phyloP scores from a whole-genome alignment of 2,797 vertebrate species.

The Xyrichtys novacula region DNA sequence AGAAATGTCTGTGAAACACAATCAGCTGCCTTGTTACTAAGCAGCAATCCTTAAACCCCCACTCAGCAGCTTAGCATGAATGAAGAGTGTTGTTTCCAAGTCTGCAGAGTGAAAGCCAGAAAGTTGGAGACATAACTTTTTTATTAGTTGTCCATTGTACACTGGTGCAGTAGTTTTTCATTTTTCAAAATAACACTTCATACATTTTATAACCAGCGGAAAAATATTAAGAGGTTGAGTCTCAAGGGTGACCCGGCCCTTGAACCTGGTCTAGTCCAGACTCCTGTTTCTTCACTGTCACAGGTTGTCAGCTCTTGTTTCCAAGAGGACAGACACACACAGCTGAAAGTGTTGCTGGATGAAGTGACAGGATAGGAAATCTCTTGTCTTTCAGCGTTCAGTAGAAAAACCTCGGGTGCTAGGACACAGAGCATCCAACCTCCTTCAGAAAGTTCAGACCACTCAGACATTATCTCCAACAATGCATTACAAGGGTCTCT shows the following conservation, averaged over 20 bases:
- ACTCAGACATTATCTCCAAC: slow-evolving; percentile 53
- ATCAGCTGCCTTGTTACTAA: slow-evolving; percentile 65
- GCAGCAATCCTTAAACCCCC: slow-evolving; percentile 43
- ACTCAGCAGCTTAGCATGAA: slow-evolving; percentile 64
- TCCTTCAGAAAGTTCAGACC: slow-evolving; percentile 42
- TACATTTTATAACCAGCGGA: neutral
- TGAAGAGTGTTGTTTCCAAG: slow-evolving; percentile 59
- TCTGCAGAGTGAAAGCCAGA: slow-evolving; percentile 48
- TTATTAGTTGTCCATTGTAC: slow-evolving; percentile 4
- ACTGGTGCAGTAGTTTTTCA: slow-evolving; percentile 19
- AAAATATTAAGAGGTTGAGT: neutral
- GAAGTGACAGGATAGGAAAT: slow-evolving; percentile 48
- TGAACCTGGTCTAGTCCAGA: slow-evolving; percentile 19
- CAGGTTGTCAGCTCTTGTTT: slow-evolving; percentile 38
- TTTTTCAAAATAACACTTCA: neutral
- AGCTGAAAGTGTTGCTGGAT: slow-evolving; percentile 29
- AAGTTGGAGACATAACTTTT: slow-evolving; percentile 26
- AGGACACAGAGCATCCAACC: slow-evolving; percentile 30
- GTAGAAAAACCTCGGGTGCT: slow-evolving; percentile 43
- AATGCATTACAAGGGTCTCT: slow-evolving; percentile 55
- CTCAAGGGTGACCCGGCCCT: neutral
- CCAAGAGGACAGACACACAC: slow-evolving; percentile 13
- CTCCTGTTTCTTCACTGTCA: slow-evolving; percentile 19
- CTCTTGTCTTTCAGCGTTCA: slow-evolving; percentile 27
- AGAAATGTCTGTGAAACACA: slow-evolving; percentile 54